These are phyloP conservation scores for Paralinhomoeus sp. DNA, from an alignment of 2,888 invertebrate species.

Conservation along the genomic window DNA sequence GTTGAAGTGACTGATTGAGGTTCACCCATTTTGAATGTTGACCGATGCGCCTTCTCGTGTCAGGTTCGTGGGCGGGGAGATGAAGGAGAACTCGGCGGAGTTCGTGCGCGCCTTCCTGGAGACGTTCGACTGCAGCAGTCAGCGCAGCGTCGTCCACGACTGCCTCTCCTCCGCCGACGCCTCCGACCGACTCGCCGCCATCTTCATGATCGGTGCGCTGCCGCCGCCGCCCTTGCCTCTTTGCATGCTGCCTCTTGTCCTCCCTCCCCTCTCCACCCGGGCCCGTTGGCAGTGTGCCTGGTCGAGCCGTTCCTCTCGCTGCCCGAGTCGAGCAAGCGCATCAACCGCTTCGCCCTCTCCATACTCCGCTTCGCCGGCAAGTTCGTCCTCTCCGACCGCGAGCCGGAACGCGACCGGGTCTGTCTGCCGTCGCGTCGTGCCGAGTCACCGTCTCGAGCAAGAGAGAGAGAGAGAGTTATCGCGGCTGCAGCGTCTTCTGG, in stretches of 20 bases:
- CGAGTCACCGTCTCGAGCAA: no score
- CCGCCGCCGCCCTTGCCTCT: neutral
- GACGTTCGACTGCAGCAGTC: slow-evolving; percentile 8
- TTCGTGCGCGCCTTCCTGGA: slow-evolving; percentile 10
- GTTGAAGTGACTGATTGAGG: no score
- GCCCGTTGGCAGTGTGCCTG: slow-evolving; percentile 47
- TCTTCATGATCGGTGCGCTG: slow-evolving; percentile 10
- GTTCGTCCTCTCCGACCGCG: no score
- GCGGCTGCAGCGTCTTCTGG: slow-evolving; percentile 48
- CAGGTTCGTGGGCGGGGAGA: slow-evolving; percentile 10
- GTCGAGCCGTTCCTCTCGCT: slow-evolving; percentile 80
- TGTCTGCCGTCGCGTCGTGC: no score
- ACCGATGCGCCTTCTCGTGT: no score
- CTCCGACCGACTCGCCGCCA: slow-evolving; percentile 9
- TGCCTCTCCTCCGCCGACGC: slow-evolving; percentile 3
- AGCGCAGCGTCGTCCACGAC: slow-evolving; percentile 8
- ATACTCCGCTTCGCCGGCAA: slow-evolving; percentile 31
- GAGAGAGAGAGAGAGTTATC: neutral
- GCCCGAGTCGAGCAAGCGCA: slow-evolving; percentile 47
- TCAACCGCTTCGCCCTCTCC: slow-evolving; percentile 74
- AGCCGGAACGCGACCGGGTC: no score
- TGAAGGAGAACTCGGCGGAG: slow-evolving; percentile 8
- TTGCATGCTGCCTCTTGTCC: neutral
- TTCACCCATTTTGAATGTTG: no score
- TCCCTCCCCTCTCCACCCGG: neutral